phyloP scores from a whole-genome alignment of 1,140 invertebrate genomes.

The Drosophila nigromelanica region DNA sequence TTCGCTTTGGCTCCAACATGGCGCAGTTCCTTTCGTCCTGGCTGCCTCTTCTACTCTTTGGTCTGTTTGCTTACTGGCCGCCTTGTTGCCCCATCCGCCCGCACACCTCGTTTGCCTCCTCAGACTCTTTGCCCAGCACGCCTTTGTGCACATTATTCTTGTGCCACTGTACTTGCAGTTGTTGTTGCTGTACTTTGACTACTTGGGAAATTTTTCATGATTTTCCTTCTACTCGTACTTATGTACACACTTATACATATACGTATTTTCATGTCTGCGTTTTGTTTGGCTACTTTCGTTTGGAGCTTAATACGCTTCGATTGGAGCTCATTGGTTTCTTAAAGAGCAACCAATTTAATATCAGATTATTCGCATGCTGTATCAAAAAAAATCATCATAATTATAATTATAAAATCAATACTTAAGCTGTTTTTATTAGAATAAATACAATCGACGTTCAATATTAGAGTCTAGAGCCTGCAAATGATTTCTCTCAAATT shows the following conservation, averaged over 20 bases:
- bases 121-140: conserved; percentile 10
- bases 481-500: no score
- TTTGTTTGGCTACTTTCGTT: conserved; percentile 65
- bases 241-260: conserved; percentile 8
- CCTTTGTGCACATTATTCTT: conserved; percentile 59
- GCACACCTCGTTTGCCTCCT: not conserved
- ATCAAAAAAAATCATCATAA: no score
- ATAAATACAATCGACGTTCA: no score
- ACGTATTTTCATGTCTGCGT: conserved; percentile 42
- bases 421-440: no score
- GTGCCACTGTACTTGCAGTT: conserved; percentile 39
- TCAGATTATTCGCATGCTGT: no score
- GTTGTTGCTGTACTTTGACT: conserved; percentile 51
- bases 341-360: conserved; percentile 4
- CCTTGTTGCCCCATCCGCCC: not conserved
- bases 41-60: conserved; percentile 32
- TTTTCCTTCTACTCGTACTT: conserved; percentile 37
- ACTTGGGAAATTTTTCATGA: conserved; percentile 63
- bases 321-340: conserved; percentile 31
- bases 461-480: no score
- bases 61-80: conserved; percentile 32
- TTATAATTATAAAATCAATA: no score
- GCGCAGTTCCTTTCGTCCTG: conserved; percentile 3
- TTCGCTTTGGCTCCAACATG: conserved; percentile 20
- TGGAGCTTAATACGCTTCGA: conserved; percentile 41